phyloP scores from a whole-genome alignment of 2,113 vertebrate genomes.

The Nesogale talazaci region DNA sequence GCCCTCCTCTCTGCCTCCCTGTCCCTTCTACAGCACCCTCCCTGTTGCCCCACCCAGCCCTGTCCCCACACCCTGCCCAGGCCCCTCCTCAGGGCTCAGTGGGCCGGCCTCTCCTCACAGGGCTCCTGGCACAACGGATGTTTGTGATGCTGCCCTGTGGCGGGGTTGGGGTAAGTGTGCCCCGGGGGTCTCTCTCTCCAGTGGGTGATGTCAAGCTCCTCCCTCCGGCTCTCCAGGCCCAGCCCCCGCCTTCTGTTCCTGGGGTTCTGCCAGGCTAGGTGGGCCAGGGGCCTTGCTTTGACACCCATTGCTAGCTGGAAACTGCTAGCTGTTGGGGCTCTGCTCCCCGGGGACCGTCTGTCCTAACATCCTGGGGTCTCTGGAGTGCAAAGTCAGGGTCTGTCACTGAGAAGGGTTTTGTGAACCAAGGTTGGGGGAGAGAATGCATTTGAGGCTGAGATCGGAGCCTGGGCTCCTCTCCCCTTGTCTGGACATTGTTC shows the following conservation, averaged over 20 bases:
- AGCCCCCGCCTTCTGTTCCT: background rate
- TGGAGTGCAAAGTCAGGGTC: background rate
- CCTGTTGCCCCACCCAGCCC: no score
- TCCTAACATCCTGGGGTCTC: constrained; percentile 16
- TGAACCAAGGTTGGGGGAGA: background rate
- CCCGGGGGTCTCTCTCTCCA: background rate
- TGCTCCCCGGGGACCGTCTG: background rate
- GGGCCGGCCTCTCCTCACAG: constrained; percentile 80
- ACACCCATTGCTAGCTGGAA: background rate
- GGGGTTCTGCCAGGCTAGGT: background rate
- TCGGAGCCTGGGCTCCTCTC: background rate
- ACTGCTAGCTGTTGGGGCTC: background rate
- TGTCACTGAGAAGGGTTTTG: background rate
- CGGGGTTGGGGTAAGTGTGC: constrained; percentile 93
- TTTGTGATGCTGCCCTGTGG: constrained; percentile 95
- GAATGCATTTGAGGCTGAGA: background rate
- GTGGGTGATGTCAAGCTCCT: background rate
- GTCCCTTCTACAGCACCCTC: background rate
- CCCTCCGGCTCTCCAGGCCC: constrained; percentile 16
- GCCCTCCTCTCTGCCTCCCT: no score
- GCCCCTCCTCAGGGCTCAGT: background rate
- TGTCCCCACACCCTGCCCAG: accelerated
- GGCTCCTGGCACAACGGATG: constrained; percentile 91
- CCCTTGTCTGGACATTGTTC: background rate
- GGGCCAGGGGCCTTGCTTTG: background rate